Percentiles rank a stretch among this genome's conserved stretches.
Conservation (phyloP, 92 coral and sea anemone genomes). For the Epizoanthus stellaris region DNA sequence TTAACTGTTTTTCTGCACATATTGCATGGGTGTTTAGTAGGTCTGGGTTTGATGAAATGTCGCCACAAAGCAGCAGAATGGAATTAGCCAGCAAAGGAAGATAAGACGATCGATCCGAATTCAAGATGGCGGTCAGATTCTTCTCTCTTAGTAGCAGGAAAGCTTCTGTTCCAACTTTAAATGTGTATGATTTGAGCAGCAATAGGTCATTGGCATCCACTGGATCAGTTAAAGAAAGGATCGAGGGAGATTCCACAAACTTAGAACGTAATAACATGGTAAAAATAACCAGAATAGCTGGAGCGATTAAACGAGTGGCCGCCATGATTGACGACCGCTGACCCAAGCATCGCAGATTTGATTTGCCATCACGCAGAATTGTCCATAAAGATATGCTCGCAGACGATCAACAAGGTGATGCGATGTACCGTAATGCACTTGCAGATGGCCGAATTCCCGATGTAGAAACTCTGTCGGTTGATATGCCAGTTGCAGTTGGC, state of each 20-base stretch:
- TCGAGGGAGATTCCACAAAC: background rate
- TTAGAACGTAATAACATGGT: background rate
- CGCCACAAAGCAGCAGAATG: slow-evolving; percentile 25
- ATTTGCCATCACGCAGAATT: too few relatives aligned
- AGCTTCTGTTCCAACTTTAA: slow-evolving; percentile 17
- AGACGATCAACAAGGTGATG: too few relatives aligned
- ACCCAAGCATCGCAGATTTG: too few relatives aligned
- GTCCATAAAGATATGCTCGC: too few relatives aligned
- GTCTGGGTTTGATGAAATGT: slow-evolving; percentile 33
- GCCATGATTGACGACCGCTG: background rate
- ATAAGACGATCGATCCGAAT: background rate
- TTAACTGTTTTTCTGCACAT: slow-evolving; percentile 40
- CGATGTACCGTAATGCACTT: too few relatives aligned
- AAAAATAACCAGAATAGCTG: slow-evolving; percentile 2
- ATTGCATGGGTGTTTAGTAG: slow-evolving; percentile 27
- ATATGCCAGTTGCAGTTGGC: too few relatives aligned
- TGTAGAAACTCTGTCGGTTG: too few relatives aligned
- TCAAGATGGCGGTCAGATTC: slow-evolving; percentile 14
- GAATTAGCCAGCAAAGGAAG: too few relatives aligned
- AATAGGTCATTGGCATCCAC: slow-evolving; percentile 6
- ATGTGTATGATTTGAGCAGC: slow-evolving; percentile 12
- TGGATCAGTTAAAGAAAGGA: background rate
- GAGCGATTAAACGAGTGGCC: background rate
- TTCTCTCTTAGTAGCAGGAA: slow-evolving; percentile 2
- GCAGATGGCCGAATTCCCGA: too few relatives aligned